Evolutionary conservation across 92 coral and sea anemone species (phyloP), one percentile per base, ranked within the genome.

Genomic region (Siderastrea siderea): DNA sequence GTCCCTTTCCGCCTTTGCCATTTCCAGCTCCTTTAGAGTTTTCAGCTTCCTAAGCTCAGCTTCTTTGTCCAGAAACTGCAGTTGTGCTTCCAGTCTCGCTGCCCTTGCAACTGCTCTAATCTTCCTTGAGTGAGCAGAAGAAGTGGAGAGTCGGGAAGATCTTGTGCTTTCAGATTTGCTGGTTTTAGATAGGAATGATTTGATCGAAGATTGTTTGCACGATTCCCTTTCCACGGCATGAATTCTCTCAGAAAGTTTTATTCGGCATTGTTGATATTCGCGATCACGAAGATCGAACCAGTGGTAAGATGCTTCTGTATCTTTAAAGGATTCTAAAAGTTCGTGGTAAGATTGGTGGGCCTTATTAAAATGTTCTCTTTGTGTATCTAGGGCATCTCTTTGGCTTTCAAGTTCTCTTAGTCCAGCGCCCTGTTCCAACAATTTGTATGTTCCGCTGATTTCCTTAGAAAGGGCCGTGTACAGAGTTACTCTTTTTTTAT

Each of bases 261-360:
- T 47, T 61, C 86, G 17, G 46, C 87, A 87, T 80, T 71, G 74
- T 16, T 71, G 62, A 48, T 72, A 80, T 5, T 87, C 91, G 5
- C 91, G 55, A 64, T 87, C 85, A 44, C 74, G 66, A 5, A 68
- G 3, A 48, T 87, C 91, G n/a, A 87, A 87, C 86, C 86, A 87
- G 78, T 72, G 85, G 44, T 80, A 87, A 1, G 91, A 87, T 11
- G 62, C 55, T 12, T 68, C 82, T 79, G 48, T 48, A 7, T 84
- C 85, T 6, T 90, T 79, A 58, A 0, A 51, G 0, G 83, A 61
- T n/a, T 71, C 52, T 3, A 88, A 44, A 38, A 61, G 12, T 1
- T 52, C 57, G 48, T 90, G 46, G 66, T 79, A 65, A 43, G 73
- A 60, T 48, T 64, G 13, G 49, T 85, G 82, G 50, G 83, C 93